A percentile compares a stretch with the other conserved stretches of the same genome.
Evolutionary conservation across 2,888 invertebrate genomes (phyloP).

Genomic region (Lobophora halterata): DNA sequence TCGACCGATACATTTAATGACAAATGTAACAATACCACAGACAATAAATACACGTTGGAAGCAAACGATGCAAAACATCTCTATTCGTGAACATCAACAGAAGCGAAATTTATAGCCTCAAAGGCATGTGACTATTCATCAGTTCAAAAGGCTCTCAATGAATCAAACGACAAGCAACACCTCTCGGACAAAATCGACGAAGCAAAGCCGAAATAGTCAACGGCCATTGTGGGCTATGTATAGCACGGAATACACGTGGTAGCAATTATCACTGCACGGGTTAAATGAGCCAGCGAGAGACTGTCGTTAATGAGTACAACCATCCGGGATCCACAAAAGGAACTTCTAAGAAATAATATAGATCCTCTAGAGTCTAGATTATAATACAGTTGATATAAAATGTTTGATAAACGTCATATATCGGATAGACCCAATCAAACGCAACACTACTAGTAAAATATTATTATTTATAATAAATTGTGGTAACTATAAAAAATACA

Average conservation of each 20-base stretch:
- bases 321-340: conserved; percentile 51
- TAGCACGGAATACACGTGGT: conserved; percentile 78
- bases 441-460: no score
- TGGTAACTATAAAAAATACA: no score
- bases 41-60: conserved; percentile 36
- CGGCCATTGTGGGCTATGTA: conserved; percentile 79
- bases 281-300: conserved; percentile 77
- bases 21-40: conserved; percentile 38
- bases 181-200: conserved; percentile 74
- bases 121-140: conserved; percentile 55
- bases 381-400: no score
- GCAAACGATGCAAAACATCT: conserved; percentile 45
- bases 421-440: no score
- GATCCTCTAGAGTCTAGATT: no score
- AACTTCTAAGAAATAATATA: conserved; percentile 63
- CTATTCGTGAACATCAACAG: conserved; percentile 40
- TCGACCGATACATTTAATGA: conserved; percentile 40
- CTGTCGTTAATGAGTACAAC: conserved; percentile 74
- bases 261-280: conserved; percentile 79
- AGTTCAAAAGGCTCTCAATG: conserved; percentile 75
- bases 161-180: conserved; percentile 78
- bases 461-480: no score
- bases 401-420: no score
- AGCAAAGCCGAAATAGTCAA: conserved; percentile 75
- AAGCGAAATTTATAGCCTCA: conserved; percentile 54